Conservation (phyloP, 2,888 invertebrate genomes). For the Lasioglossum lativentre region DNA sequence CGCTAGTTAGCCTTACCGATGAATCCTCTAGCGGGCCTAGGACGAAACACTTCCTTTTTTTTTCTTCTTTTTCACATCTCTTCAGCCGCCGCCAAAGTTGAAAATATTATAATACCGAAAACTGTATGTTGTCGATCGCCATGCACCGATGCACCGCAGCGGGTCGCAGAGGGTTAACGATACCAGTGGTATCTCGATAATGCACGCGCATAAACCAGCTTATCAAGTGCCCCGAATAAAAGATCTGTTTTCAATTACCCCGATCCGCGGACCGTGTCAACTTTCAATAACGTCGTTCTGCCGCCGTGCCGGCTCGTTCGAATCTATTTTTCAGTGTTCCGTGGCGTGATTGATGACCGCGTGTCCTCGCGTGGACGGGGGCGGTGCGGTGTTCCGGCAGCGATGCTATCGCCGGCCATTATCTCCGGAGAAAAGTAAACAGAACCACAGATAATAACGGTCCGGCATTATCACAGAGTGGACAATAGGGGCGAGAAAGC, state of each 20-base stretch:
- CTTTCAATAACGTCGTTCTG: conserved; percentile 13
- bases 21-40: too few relatives aligned
- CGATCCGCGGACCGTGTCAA: conserved; percentile 3
- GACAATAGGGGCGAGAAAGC: conserved; percentile 49
- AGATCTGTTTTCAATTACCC: conserved; percentile 8
- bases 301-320: not conserved
- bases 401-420: conserved; percentile 44
- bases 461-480: conserved; percentile 44
- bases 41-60: too few relatives aligned
- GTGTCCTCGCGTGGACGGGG: not conserved
- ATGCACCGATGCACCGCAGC: not conserved
- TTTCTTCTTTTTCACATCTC: too few relatives aligned
- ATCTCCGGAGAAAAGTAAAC: conserved; percentile 50
- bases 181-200: not conserved
- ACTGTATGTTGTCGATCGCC: not conserved
- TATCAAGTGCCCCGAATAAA: not conserved
- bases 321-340: conserved; percentile 8
- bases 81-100: too few relatives aligned
- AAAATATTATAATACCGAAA: not conserved
- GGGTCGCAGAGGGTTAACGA: not conserved
- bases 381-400: not conserved
- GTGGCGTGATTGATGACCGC: not conserved
- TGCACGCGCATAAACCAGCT: not conserved
- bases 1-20: too few relatives aligned
- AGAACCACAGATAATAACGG: conserved; percentile 61